phyloP scores from a whole-genome alignment of 2,113 vertebrate genomes.

The Uropsilus gracilis region DNA sequence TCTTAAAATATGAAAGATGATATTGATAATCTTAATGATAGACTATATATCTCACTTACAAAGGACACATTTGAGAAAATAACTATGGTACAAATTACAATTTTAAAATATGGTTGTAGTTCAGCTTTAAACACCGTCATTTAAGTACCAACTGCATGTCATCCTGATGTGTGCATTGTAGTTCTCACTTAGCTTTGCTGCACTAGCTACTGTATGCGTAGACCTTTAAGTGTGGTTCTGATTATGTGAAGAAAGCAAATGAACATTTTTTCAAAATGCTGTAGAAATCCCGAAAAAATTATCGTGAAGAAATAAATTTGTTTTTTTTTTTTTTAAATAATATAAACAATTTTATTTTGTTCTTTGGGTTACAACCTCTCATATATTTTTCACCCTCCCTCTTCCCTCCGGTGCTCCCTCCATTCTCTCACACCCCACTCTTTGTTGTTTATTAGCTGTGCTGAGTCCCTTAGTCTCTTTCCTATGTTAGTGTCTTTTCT shows the following conservation, averaged over 20 bases:
- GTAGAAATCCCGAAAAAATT: background rate
- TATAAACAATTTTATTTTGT: too few relatives aligned
- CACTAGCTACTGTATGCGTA: background rate
- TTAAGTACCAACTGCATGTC: background rate
- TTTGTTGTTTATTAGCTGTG: too few relatives aligned
- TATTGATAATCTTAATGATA: constrained; percentile 29
- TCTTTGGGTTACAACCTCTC: too few relatives aligned
- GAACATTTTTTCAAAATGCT: background rate
- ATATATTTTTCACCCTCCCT: too few relatives aligned
- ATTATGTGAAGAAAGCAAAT: background rate
- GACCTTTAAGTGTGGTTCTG: background rate
- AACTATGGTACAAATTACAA: background rate
- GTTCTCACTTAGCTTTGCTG: background rate
- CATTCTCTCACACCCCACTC: too few relatives aligned
- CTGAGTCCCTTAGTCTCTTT: too few relatives aligned
- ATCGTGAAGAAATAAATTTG: constrained; percentile 12
- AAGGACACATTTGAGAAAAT: background rate
- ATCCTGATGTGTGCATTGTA: too few relatives aligned
- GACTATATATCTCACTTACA: background rate
- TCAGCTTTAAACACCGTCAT: constrained; percentile 1
- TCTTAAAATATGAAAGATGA: background rate
- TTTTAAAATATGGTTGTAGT: constrained; percentile 41
- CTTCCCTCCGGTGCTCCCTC: too few relatives aligned
- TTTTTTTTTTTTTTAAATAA: too few relatives aligned
- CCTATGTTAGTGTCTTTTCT: too few relatives aligned